Evolutionary conservation across 2,797 vertebrate genomes (phyloP).

Genomic region (Furcifer pardalis): DNA sequence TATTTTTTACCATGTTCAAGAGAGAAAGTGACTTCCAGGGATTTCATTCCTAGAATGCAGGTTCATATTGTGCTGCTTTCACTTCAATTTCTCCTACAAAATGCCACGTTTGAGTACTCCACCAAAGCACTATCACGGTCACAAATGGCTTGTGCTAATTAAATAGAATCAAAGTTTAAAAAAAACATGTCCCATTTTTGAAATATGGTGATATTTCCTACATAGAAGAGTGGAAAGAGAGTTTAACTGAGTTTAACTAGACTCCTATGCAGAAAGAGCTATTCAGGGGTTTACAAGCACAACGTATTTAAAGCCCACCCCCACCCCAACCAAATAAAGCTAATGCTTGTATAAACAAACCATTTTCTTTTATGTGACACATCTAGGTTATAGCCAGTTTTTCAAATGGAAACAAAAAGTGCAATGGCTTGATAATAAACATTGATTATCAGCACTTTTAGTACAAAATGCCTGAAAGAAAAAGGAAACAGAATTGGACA

Average conservation of each 20-base stretch:
- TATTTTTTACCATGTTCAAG: no score
- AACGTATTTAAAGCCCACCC: neutral
- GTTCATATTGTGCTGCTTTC: neutral
- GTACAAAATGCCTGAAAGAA: neutral
- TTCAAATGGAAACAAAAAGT: neutral
- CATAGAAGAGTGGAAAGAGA: neutral
- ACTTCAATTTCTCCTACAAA: neutral
- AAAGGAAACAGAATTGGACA: neutral
- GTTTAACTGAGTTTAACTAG: neutral
- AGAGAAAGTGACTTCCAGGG: no score
- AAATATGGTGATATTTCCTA: neutral
- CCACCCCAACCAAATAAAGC: neutral
- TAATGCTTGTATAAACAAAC: neutral
- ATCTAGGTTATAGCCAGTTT: constrained; percentile 22
- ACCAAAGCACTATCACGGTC: neutral
- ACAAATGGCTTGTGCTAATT: neutral
- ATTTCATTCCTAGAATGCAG: neutral
- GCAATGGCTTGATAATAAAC: neutral
- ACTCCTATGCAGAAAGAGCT: neutral
- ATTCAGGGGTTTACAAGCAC: neutral
- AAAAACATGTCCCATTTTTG: neutral
- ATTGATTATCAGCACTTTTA: neutral
- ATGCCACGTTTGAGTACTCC: neutral
- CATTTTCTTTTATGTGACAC: constrained; percentile 17
- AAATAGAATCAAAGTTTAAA: neutral